Percentiles rank a stretch among this genome's conserved stretches.
These are phyloP conservation scores for Dasyurus viverrinus DNA, from an alignment of 2,113 vertebrate genomes.

Conservation along the genomic window DNA sequence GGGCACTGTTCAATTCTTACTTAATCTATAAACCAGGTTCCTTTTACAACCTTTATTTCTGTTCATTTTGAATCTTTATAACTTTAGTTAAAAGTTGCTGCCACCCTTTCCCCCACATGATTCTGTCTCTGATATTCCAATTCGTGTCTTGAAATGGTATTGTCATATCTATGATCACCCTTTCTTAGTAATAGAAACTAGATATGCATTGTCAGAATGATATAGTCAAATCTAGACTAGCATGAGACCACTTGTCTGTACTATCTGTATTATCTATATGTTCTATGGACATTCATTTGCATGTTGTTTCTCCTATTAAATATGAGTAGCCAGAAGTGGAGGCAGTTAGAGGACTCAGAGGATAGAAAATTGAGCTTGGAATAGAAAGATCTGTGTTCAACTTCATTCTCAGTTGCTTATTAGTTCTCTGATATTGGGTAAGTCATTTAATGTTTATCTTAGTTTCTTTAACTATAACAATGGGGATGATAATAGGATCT, in stretches of 20 bases:
- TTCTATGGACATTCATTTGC: background rate
- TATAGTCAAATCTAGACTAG: background rate
- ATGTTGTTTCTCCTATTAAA: background rate
- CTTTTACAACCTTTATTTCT: background rate
- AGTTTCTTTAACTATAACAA: background rate
- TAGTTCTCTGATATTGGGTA: background rate
- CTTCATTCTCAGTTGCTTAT: background rate
- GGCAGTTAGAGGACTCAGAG: background rate
- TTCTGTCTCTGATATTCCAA: background rate
- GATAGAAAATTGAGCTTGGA: background rate
- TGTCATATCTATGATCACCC: background rate
- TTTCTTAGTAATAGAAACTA: background rate
- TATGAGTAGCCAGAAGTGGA: background rate
- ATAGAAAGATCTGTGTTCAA: background rate
- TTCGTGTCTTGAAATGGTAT: background rate
- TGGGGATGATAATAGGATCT: background rate
- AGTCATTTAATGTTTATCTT: background rate
- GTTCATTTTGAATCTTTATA: background rate
- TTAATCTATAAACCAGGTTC: background rate
- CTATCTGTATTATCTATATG: background rate
- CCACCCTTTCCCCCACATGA: background rate
- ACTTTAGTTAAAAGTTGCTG: background rate
- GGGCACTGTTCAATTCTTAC: background rate
- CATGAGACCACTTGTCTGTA: background rate
- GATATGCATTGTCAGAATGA: background rate